Percentiles rank a stretch among this genome's conserved stretches.
Conservation (phyloP, 2,797 vertebrate species). For the Erethizon dorsatum region DNA sequence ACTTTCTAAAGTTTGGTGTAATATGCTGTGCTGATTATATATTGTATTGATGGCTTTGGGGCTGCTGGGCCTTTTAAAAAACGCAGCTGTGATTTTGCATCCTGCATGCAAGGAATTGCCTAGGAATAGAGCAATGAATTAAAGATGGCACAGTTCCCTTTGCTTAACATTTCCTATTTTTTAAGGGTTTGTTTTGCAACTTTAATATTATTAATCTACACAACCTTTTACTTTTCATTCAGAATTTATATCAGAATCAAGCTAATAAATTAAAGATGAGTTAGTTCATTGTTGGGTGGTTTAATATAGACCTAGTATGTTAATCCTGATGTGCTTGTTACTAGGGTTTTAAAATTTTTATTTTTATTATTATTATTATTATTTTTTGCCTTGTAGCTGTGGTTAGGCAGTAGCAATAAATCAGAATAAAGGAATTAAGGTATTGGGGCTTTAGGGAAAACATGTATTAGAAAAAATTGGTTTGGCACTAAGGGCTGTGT, state of each 20-base stretch:
- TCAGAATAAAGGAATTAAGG: conserved; percentile 88
- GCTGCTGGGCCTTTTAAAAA: conserved; percentile 56
- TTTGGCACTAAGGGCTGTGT: conserved; percentile 84
- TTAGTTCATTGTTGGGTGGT: conserved; percentile 79
- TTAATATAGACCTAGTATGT: conserved; percentile 77
- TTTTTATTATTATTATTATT: conserved; percentile 74
- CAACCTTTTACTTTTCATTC: conserved; percentile 79
- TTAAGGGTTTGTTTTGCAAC: conserved; percentile 80
- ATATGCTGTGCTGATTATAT: conserved; percentile 36
- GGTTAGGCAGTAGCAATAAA: conserved; percentile 88
- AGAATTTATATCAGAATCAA: conserved; percentile 83
- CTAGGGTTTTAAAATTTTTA: conserved; percentile 79
- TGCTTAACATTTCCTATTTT: conserved; percentile 80
- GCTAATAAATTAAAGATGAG: conserved; percentile 86
- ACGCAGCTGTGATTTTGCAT: conserved; percentile 1
- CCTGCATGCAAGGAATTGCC: conserved; percentile 60
- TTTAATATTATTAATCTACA: conserved; percentile 82
- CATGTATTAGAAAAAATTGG: conserved; percentile 88
- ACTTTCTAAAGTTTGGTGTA: conserved; percentile 51
- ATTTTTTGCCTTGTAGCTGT: conserved; percentile 84
- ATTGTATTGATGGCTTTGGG: background rate
- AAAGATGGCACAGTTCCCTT: conserved; percentile 68
- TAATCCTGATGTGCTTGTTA: conserved; percentile 84
- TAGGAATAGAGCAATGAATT: conserved; percentile 80
- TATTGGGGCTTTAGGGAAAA: conserved; percentile 85